Base-by-base conservation (phyloP, 2,113 vertebrate species). In the Leucopternis melanops region DNA sequence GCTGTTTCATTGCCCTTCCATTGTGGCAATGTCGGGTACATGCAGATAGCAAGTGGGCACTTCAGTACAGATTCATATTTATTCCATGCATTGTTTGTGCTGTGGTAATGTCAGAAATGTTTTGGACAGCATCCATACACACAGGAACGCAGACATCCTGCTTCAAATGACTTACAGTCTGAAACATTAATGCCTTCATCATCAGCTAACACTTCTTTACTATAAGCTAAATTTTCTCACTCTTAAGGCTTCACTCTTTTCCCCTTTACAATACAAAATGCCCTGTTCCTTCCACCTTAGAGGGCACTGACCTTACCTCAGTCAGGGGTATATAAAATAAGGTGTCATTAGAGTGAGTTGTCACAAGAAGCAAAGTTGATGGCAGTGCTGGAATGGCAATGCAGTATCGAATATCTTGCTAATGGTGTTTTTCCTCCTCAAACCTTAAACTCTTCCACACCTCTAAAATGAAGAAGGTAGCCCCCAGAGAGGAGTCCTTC, bases 101-200 rank as follows among this genome's bases (percentile, higher is more conserved):
- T 84, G 27, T 71, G 75, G 77, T 63, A 93, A 70, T 78, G 44
- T 66, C 90, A 90, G 77, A 92, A 88, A 83, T n/a, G 66, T 65
- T 91, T 62, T 79, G 65, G 57, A 72, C 52, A 52, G 52, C 42
- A 77, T 70, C 59, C 38, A 26, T 38, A 63, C 38, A 47, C 23
- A 40, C 11, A 81, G 44, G 27, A 93, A 87, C 25, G 27, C 86
- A 94, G 69, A 69, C 27, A 82, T 57, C 17, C 66, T 47, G 54
- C 73, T 93, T 87, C 58, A 61, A 79, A 47, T 63, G 1, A 55
- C 63, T 71, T 81, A 78, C 45, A 44, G 54, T 29, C 81, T 92
- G 31, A 91, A 89, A 95, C 65, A 94, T 91, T 88, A n/a, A 95
- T 89, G 75, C 42, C 57, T 65, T 66, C 80, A 57, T 81, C n/a